A percentile compares a stretch with the other conserved stretches of the same genome.
Conservation (phyloP, 2,888 invertebrate genomes). For the Polydesmus complanatus region DNA sequence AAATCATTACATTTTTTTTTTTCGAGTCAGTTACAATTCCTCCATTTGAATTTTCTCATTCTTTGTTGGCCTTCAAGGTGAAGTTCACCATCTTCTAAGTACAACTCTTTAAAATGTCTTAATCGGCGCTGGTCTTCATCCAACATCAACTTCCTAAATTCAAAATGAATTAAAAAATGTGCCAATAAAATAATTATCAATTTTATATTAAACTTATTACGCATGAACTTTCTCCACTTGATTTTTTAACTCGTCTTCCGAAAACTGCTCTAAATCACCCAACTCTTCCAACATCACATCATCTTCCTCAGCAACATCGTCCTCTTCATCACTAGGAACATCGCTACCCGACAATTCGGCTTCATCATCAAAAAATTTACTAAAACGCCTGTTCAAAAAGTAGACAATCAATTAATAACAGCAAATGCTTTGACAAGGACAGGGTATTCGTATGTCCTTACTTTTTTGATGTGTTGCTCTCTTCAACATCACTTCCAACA, state of each 20-base stretch:
- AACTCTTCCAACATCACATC: slow-evolving; percentile 58
- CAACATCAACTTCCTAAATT: slow-evolving; percentile 49
- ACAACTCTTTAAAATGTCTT: slow-evolving; percentile 63
- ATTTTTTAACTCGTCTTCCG: slow-evolving; percentile 57
- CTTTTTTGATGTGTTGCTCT: neutral
- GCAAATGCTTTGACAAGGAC: neutral
- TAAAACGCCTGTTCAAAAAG: slow-evolving; percentile 12
- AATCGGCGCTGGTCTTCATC: slow-evolving; percentile 81
- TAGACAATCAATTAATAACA: neutral
- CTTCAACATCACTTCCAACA: slow-evolving; percentile 23
- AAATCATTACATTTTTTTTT: no score
- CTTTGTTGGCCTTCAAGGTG: slow-evolving; percentile 59
- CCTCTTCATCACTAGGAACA: slow-evolving; percentile 80
- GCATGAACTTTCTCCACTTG: slow-evolving; percentile 75
- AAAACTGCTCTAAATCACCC: slow-evolving; percentile 66
- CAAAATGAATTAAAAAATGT: neutral
- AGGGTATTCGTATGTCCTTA: no score
- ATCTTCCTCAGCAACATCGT: slow-evolving; percentile 53
- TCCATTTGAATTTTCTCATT: slow-evolving; percentile 73
- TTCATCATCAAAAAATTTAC: slow-evolving; percentile 73
- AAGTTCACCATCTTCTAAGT: slow-evolving; percentile 79
- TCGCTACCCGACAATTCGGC: slow-evolving; percentile 86
- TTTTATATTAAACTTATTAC: slow-evolving; percentile 40
- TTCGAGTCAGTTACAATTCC: slow-evolving; percentile 41
- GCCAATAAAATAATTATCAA: neutral